Evolutionary conservation across 2,797 vertebrate genomes (phyloP).

Genomic region (Geotrypetes seraphini): DNA sequence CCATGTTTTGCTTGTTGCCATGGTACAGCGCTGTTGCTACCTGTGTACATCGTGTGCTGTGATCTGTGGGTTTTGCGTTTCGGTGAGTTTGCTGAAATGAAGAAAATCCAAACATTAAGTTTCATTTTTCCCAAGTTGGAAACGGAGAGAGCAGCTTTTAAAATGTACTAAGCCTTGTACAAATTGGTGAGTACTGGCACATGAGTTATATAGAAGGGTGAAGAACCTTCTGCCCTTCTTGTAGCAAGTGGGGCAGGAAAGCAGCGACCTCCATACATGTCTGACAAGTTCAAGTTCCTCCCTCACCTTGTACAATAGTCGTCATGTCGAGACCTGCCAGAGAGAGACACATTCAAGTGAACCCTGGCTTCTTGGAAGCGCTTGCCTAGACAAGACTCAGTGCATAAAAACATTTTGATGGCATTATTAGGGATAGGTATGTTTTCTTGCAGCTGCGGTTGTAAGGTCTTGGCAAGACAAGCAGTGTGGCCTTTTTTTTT

Average conservation of each 20-base stretch:
- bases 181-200: slow-evolving; percentile 99
- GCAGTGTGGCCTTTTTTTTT: slow-evolving; percentile 91
- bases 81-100: slow-evolving; percentile 70
- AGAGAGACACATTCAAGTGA: slow-evolving; percentile 98
- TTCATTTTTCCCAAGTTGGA: slow-evolving; percentile 61
- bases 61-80: slow-evolving; percentile 69
- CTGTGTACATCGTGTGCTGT: slow-evolving; percentile 56
- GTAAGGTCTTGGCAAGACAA: slow-evolving; percentile 96
- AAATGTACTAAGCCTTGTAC: slow-evolving; percentile 74
- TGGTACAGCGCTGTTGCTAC: slow-evolving; percentile 68
- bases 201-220: slow-evolving; percentile 70
- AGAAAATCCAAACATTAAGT: slow-evolving; percentile 58
- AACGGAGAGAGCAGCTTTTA: slow-evolving; percentile 93
- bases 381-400: slow-evolving; percentile 94
- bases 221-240: slow-evolving; percentile 69
- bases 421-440: slow-evolving; percentile 70
- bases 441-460: slow-evolving; percentile 76
- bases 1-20: slow-evolving; percentile 88
- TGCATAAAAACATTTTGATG: slow-evolving; percentile 64
- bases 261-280: slow-evolving; percentile 71
- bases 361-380: slow-evolving; percentile 96
- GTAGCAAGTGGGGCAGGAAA: slow-evolving; percentile 75
- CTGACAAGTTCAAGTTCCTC: slow-evolving; percentile 85
- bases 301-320: slow-evolving; percentile 87
- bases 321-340: slow-evolving; percentile 99